Evolutionary conservation across 1,140 invertebrate species (phyloP).

Genomic region (Drosophila parvula): DNA sequence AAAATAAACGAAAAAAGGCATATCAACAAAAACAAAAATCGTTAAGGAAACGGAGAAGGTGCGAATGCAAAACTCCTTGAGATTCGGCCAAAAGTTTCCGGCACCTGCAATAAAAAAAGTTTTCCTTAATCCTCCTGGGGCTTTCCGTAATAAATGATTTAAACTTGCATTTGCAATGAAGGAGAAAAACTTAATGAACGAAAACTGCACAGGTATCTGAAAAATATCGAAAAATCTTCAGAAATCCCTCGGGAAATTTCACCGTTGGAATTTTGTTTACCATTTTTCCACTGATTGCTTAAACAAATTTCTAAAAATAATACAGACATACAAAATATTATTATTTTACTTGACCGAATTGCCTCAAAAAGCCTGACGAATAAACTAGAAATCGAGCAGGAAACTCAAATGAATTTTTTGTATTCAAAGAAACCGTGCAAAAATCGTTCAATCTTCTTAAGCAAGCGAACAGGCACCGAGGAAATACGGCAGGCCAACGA

Average conservation of each 20-base stretch:
- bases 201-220: conserved; percentile 1
- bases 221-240: background rate
- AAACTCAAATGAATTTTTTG: conserved; percentile 62
- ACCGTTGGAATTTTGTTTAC: background rate
- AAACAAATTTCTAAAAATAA: background rate
- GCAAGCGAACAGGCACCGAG: conserved; percentile 64
- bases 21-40: conserved; percentile 50
- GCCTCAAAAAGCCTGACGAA: too few species aligned
- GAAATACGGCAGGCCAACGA: conserved; percentile 12
- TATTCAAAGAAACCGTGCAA: conserved; percentile 70
- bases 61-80: conserved; percentile 34
- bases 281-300: background rate
- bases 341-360: too few species aligned
- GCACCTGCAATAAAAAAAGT: conserved; percentile 52
- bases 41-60: conserved; percentile 33
- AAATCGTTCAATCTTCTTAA: conserved; percentile 82
- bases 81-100: conserved; percentile 60
- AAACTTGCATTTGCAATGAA: conserved; percentile 50
- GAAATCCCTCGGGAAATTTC: background rate
- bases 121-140: conserved; percentile 44
- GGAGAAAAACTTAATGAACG: conserved; percentile 21
- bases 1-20: conserved; percentile 9
- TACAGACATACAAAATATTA: background rate
- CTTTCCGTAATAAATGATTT: conserved; percentile 59
- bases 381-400: background rate